A percentile compares a stretch with the other conserved stretches of the same genome.
Evolutionary conservation across 1,140 invertebrate genomes (phyloP).

Genomic region (Pachyrhynchus sulphureomaculatus): DNA sequence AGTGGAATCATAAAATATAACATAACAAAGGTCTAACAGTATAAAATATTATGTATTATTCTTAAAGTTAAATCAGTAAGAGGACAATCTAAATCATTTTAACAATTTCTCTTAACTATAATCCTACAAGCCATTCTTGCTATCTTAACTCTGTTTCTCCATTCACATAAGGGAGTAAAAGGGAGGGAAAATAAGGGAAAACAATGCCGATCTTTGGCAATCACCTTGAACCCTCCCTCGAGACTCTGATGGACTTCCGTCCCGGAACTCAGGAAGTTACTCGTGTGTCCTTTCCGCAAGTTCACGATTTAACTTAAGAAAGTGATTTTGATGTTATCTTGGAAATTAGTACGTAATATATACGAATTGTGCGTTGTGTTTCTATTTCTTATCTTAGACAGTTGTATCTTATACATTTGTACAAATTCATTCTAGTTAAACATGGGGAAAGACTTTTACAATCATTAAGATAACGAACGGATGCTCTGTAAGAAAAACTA

Average conservation of each 20-base stretch:
- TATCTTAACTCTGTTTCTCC: neutral
- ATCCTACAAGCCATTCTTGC: neutral
- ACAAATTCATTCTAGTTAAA: neutral
- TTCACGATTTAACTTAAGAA: neutral
- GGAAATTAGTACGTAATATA: neutral
- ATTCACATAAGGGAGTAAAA: neutral
- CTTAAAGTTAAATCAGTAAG: too few species aligned
- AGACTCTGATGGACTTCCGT: slow-evolving; percentile 1
- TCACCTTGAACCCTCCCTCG: slow-evolving; percentile 6
- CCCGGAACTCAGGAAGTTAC: slow-evolving; percentile 5
- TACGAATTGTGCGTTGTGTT: neutral
- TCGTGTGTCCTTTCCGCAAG: slow-evolving; percentile 6
- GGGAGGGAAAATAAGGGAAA: neutral
- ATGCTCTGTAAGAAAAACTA: too few species aligned
- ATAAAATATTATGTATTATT: too few species aligned
- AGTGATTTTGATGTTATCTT: slow-evolving; percentile 3
- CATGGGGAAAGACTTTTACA: too few species aligned
- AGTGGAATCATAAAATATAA: too few species aligned
- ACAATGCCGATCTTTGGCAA: slow-evolving; percentile 1
- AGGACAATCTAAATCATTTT: too few species aligned
- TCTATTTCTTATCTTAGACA: neutral
- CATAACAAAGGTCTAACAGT: too few species aligned
- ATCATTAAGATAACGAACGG: too few species aligned
- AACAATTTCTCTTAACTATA: too few species aligned
- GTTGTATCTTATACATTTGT: too few species aligned